Percentiles rank a stretch among this genome's conserved stretches.
Conservation (phyloP, 1,140 invertebrate genomes). For the Bombus waltoni region DNA sequence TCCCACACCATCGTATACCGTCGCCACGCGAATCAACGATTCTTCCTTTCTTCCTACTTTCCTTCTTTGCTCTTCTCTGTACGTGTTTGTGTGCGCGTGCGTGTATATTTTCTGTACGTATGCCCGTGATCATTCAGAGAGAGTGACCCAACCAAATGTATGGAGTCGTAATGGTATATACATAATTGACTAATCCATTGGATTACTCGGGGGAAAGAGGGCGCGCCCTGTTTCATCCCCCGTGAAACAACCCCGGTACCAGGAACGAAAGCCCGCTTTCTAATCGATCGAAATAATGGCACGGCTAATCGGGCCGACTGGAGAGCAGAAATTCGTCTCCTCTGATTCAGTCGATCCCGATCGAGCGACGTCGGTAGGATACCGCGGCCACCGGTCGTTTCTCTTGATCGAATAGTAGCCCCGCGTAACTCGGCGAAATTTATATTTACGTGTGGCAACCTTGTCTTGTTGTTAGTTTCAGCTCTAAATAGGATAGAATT, state of each 20-base stretch:
- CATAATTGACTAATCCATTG: conserved; percentile 70
- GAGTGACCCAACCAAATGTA: conserved; percentile 59
- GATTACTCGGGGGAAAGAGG: conserved; percentile 60
- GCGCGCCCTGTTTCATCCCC: neutral
- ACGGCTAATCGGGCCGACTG: conserved; percentile 64
- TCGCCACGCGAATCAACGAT: conserved; percentile 41
- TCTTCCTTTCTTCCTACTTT: conserved; percentile 7
- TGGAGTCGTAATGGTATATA: conserved; percentile 66
- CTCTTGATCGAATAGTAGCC: conserved; percentile 53
- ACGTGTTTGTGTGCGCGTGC: conserved; percentile 10
- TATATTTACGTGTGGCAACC: conserved; percentile 1
- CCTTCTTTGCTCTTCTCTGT: neutral
- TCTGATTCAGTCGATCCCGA: conserved; percentile 40
- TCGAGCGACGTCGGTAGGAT: conserved; percentile 9
- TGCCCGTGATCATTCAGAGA: conserved; percentile 15
- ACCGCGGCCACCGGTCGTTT: conserved; percentile 18
- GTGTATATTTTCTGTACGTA: neutral
- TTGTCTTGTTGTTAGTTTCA: no score
- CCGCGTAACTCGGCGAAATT: neutral
- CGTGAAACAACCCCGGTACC: conserved; percentile 6
- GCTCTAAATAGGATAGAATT: no score
- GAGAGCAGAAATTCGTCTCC: conserved; percentile 58
- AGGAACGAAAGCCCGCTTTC: conserved; percentile 48
- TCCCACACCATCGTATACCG: conserved; percentile 24
- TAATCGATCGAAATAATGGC: conserved; percentile 70